Percentiles rank a stretch among this genome's conserved stretches.
Evolutionary conservation across 92 coral and sea anemone species (phyloP).

Genomic region (Meandrina meandrites): DNA sequence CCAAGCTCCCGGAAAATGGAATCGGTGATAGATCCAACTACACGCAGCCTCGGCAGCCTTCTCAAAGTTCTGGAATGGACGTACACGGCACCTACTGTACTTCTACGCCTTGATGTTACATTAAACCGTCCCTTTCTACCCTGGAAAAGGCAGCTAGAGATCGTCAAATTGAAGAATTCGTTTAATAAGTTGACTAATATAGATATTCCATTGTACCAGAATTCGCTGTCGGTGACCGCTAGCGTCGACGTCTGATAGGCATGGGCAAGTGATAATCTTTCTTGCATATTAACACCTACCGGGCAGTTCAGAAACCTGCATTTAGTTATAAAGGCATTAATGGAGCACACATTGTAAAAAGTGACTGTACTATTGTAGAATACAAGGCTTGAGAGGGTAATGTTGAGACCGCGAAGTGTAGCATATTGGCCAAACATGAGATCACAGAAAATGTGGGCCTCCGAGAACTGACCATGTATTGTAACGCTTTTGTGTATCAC

Average conservation of each 20-base stretch:
- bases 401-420: not conserved
- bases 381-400: slow-evolving; percentile 2
- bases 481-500: not conserved
- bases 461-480: slow-evolving; percentile 8
- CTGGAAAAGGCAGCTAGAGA: slow-evolving; percentile 16
- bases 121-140: slow-evolving; percentile 2
- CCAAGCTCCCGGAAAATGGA: too few relatives aligned
- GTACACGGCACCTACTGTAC: not conserved
- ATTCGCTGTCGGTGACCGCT: not conserved
- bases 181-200: not conserved
- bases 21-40: too few relatives aligned
- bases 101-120: not conserved
- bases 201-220: not conserved
- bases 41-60: not conserved
- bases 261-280: not conserved
- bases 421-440: not conserved
- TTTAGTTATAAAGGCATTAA: not conserved
- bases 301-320: not conserved
- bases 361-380: not conserved
- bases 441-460: slow-evolving; percentile 1
- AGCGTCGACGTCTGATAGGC: not conserved
- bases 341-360: not conserved
- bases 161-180: not conserved
- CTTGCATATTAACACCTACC: not conserved
- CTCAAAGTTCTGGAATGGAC: not conserved